phyloP scores from a whole-genome alignment of 2,797 vertebrate species.

The Salarias fasciatus region DNA sequence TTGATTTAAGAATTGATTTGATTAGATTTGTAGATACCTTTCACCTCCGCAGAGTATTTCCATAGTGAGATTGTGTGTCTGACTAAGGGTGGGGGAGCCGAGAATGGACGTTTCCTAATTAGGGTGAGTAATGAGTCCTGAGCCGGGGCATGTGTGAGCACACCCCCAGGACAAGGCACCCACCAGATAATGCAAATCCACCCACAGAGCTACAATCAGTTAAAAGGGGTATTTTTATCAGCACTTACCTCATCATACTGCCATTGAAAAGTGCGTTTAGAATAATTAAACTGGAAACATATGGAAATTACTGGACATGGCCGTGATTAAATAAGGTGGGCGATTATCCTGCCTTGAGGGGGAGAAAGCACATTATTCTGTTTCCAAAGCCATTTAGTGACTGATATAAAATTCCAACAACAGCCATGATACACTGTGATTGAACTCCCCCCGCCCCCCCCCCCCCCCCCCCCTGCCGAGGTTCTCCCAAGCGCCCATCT shows the following conservation, averaged over 20 bases:
- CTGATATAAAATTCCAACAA: constrained; percentile 77
- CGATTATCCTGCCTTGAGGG: constrained; percentile 79
- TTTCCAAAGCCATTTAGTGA: constrained; percentile 80
- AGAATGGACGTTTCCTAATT: constrained; percentile 82
- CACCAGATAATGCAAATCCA: constrained; percentile 79
- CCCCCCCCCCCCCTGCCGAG: constrained; percentile 30
- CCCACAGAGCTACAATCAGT: constrained; percentile 78
- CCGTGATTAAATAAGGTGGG: constrained; percentile 83
- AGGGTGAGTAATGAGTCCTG: constrained; percentile 83
- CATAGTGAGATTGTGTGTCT: constrained; percentile 70
- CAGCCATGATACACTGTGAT: constrained; percentile 84
- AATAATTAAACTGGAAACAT: constrained; percentile 82
- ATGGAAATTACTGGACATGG: constrained; percentile 83
- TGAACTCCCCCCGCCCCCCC: constrained; percentile 58
- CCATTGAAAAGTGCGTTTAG: constrained; percentile 65
- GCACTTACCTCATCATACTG: constrained; percentile 76
- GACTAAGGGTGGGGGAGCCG: constrained; percentile 69
- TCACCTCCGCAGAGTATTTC: constrained; percentile 76
- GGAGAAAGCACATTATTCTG: constrained; percentile 80
- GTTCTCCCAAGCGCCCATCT: constrained; percentile 41
- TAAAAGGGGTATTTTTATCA: constrained; percentile 78
- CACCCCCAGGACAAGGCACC: constrained; percentile 76
- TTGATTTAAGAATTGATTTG: constrained; percentile 80
- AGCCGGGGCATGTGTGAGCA: constrained; percentile 74
- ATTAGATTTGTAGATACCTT: constrained; percentile 80